Base-by-base conservation (phyloP, 2,888 invertebrate genomes). In the Malachius bipustulatus region DNA sequence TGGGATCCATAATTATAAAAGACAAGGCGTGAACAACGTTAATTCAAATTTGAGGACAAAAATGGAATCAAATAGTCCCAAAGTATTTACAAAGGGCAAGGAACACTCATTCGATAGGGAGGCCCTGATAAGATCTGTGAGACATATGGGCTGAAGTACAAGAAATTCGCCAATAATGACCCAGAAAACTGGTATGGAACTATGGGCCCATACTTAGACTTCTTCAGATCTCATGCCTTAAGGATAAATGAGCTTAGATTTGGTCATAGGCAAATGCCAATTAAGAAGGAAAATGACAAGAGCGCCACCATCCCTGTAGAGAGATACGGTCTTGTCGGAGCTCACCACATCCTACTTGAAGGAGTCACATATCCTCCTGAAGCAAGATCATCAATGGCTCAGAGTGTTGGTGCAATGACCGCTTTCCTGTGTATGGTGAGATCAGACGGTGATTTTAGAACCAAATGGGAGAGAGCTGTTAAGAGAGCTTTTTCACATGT, bases 401-500 rank as follows among this genome's bases (percentile, higher is more conserved):
- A 6, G 24, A 19, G 24, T n/a, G n/a, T 19, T 19, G 24, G 24
- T 19, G 6, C 24, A 19, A 8, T 19, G n/a, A 19, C 24, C n/a
- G n/a, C 6, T 19, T n/a, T 19, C 24, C 24, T 19, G 6, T 19
- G 24, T 19, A 19, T 19, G 24, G n/a, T 19, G 6, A 19, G 24
- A n/a, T 11, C 35, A 8, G 30, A 31, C 2, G 19, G 15, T 2
- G 11, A 27, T 13, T 42, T 35, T 27, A 2, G 29, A 4, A 14
- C 28, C 1, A 40, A 42, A 30, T 39, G 42, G 42, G 28, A 27
- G 30, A 13, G n/a, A 2, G 42, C 42, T n/a, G 39, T 30, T 1
- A 44, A 44, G 26, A 35, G 38, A 16, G 29, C 42, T 1, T 14
- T 42, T 4, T 9, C 35, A 3, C 40, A 41, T 16, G 26, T 42